Conservation (phyloP, 2,888 invertebrate species). For the Hypercompe scribonia region DNA sequence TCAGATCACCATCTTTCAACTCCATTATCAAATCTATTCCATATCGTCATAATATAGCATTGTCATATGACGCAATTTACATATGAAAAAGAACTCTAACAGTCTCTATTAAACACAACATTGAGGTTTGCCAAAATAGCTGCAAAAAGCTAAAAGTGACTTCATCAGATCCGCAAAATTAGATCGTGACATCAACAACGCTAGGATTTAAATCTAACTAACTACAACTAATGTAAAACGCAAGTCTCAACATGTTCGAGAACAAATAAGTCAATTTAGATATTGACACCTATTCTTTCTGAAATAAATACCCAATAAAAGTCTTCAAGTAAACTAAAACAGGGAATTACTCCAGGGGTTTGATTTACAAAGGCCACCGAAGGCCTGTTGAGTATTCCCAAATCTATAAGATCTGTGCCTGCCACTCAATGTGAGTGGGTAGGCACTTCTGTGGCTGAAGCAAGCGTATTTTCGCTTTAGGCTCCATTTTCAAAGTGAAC, state of each 20-base stretch:
- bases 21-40: no score
- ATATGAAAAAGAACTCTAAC: no score
- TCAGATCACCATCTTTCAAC: no score
- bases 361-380: slow-evolving; percentile 24
- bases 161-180: not conserved
- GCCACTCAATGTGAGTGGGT: slow-evolving; percentile 56
- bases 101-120: no score
- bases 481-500: slow-evolving; percentile 69
- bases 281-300: not conserved
- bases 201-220: not conserved
- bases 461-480: slow-evolving; percentile 62
- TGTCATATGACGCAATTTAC: no score
- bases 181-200: not conserved
- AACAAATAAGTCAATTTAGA: slow-evolving; percentile 5
- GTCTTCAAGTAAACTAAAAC: slow-evolving; percentile 7
- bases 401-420: slow-evolving; percentile 56
- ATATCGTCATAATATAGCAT: no score
- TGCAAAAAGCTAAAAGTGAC: no score
- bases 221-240: not conserved
- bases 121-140: no score
- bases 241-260: not conserved
- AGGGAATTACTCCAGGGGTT: slow-evolving; percentile 7
- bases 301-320: slow-evolving; percentile 11
- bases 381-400: slow-evolving; percentile 53
- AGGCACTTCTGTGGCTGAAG: slow-evolving; percentile 58